Evolutionary conservation across 2,888 invertebrate species (phyloP), one percentile per base, ranked within the genome.

Genomic region (Druceiella hillmani): DNA sequence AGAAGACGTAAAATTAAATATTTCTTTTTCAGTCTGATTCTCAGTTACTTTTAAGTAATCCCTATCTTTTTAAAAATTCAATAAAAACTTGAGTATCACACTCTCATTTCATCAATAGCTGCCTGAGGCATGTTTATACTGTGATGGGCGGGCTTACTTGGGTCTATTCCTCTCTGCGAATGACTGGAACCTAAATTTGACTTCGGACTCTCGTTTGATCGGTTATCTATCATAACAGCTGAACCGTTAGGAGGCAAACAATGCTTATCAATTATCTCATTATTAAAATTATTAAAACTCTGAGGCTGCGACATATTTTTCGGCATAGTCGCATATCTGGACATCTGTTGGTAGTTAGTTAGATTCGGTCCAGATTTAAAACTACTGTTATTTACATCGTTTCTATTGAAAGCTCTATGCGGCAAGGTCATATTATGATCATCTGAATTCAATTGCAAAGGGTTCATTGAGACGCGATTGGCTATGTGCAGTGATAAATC

Each of bases 21-120:
- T n/a, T n/a, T n/a, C n/a, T n/a, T n/a, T n/a, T n/a, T n/a, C n/a
- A n/a, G n/a, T n/a, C n/a, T n/a, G n/a, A n/a, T n/a, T n/a, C n/a
- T n/a, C n/a, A n/a, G n/a, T n/a, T n/a, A n/a, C n/a, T n/a, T n/a
- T n/a, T n/a, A n/a, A n/a, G n/a, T n/a, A n/a, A n/a, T n/a, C n/a
- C n/a, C n/a, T n/a, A n/a, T n/a, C n/a, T n/a, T n/a, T n/a, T n/a
- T n/a, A n/a, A n/a, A n/a, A n/a, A n/a, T n/a, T n/a, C n/a, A n/a
- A n/a, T n/a, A n/a, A n/a, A n/a, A n/a, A n/a, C n/a, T 61, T 59
- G 58, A 61, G 51, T 61, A 85, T 89, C 88, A 89, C 81, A 89
- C 89, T 65, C 88, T 75, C 88, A 89, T 89, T 71, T 89, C 89
- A 62, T 85, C 87, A 67, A 88, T 87, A 44, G 87, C 85, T 49